A percentile compares a stretch with the other conserved stretches of the same genome.
Conservation (phyloP, 2,888 invertebrate genomes). For the Nomada fabriciana region DNA sequence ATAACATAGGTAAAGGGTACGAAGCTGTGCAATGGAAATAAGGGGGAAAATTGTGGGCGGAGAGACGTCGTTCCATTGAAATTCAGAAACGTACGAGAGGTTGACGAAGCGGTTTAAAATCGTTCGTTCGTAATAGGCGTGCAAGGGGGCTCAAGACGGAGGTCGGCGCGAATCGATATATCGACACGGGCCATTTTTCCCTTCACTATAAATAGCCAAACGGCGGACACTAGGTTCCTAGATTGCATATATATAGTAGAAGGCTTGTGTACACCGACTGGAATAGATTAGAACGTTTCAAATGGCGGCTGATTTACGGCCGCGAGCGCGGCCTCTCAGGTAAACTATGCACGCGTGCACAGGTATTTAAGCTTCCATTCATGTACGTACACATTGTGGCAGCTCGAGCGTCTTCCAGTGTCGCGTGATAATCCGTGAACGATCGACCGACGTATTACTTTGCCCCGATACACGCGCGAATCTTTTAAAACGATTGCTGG, state of each 20-base stretch:
- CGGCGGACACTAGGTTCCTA: constrained; percentile 68
- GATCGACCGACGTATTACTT: constrained; percentile 29
- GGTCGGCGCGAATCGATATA: constrained; percentile 72
- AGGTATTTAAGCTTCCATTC: not conserved
- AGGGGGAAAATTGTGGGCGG: not conserved
- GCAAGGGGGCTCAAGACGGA: constrained; percentile 61
- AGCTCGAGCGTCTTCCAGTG: not conserved
- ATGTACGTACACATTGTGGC: not conserved
- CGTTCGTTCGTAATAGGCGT: constrained; percentile 36
- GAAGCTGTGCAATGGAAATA: too few species aligned
- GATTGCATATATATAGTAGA: constrained; percentile 63
- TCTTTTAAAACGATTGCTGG: not conserved
- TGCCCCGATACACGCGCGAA: constrained; percentile 17
- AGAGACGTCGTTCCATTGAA: constrained; percentile 45
- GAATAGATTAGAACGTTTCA: constrained; percentile 69
- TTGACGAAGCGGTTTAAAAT: constrained; percentile 59
- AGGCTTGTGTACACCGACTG: constrained; percentile 35
- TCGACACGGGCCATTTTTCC: constrained; percentile 74
- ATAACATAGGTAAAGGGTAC: too few species aligned
- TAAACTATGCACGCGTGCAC: constrained; percentile 49
- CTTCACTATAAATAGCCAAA: constrained; percentile 70
- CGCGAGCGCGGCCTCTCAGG: constrained; percentile 66
- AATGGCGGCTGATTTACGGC: constrained; percentile 69
- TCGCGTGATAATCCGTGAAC: constrained; percentile 32
- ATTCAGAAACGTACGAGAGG: constrained; percentile 51